Evolutionary conservation across 2,888 invertebrate genomes (phyloP), one percentile per base, ranked within the genome.

Genomic region (Caenorhabditis drosophilae): DNA sequence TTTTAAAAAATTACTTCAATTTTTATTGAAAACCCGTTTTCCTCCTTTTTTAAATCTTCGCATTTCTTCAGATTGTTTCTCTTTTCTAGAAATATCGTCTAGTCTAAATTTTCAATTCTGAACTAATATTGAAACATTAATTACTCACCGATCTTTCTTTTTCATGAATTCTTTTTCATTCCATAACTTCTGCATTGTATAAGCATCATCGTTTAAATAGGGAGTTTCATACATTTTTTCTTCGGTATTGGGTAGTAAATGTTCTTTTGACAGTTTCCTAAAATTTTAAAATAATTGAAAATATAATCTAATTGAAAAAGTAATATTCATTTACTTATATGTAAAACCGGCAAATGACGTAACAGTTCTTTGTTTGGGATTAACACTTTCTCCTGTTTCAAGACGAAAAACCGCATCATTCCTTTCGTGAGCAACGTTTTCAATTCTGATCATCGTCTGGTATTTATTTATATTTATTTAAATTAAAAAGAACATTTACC

Each of bases 371-470:
- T 70, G 52, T 7, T 73, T 60, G 4, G 78, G 79, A 49, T 59
- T 57, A 11, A 73, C 77, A n/a, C 88, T 89, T 82, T 90, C 89
- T 0, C 93, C 94, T 6, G 91, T 92, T 87, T 98, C 97, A 51
- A 98, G 86, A 73, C 90, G 84, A 84, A 90, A 89, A 85, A 92
- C 93, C 0, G 98, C 97, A 72, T 88, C 86, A 84, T 99, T 94
- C 68, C 98, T 87, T 86, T 98, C 98, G 54, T 91, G 88, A 0
- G 98, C 89, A 0, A 98, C 93, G 18, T 87, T 86, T 85, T 97
- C 92, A 58, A 98, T 86, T 84, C 96, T 93, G 67, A 89, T 88
- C 98, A 98, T 98, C 18, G 95, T 94, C 75, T 81, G 26, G 55
- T 44, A 22, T 31, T n/a, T 23, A 20, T 15, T 36, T 6, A 46